These are phyloP conservation scores for Engystomops pustulosus DNA, from an alignment of 2,113 vertebrate genomes.

Conservation along the genomic window DNA sequence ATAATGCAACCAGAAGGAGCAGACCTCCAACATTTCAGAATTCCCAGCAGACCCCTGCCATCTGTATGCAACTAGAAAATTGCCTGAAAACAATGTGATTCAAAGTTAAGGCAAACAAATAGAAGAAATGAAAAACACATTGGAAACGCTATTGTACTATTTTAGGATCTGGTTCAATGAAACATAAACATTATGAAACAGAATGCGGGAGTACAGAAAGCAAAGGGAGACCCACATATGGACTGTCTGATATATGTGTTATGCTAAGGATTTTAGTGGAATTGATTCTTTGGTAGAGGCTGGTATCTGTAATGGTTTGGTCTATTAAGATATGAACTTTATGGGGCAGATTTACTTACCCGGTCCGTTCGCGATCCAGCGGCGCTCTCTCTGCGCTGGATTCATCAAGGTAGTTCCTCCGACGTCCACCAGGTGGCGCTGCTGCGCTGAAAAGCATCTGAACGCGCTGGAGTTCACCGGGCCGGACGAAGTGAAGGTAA, in stretches of 20 bases:
- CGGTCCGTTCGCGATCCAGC: too few species aligned
- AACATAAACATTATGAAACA: background rate
- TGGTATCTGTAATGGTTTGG: too few species aligned
- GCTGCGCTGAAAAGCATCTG: too few species aligned
- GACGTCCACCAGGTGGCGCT: too few species aligned
- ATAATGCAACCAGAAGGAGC: background rate
- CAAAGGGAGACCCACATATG: background rate
- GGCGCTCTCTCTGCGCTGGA: too few species aligned
- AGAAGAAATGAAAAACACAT: constrained; percentile 30
- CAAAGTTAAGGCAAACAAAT: constrained; percentile 1
- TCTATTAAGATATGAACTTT: too few species aligned
- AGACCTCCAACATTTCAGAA: constrained; percentile 6
- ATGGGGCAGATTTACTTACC: too few species aligned
- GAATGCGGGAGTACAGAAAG: background rate
- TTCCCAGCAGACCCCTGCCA: constrained; percentile 14
- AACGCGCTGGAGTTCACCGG: too few species aligned
- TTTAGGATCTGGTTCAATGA: background rate
- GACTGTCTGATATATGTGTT: background rate
- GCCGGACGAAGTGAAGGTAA: too few species aligned
- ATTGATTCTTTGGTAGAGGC: too few species aligned
- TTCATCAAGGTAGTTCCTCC: too few species aligned
- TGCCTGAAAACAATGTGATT: constrained; percentile 25
- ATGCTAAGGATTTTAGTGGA: too few species aligned
- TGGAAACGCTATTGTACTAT: constrained; percentile 20
- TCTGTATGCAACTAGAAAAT: constrained; percentile 24